Evolutionary conservation across 1,140 invertebrate genomes (phyloP).

Genomic region (Agrypnia vestita): DNA sequence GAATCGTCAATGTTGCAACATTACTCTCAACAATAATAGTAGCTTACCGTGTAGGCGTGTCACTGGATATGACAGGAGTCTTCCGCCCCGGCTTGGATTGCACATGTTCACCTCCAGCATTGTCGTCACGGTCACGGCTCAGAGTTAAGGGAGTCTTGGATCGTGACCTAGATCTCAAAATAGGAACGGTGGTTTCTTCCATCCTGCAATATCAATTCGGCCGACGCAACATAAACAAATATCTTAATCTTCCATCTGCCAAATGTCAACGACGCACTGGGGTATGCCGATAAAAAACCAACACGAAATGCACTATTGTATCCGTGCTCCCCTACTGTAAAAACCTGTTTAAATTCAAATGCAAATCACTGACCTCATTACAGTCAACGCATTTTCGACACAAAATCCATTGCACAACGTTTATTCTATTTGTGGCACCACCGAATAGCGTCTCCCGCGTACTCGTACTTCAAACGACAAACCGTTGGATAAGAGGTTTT

Average conservation of each 20-base stretch:
- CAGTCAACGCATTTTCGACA: slow-evolving; percentile 61
- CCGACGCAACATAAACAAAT: slow-evolving; percentile 58
- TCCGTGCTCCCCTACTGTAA: background rate
- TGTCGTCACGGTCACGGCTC: slow-evolving; percentile 73
- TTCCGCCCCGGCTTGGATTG: slow-evolving; percentile 69
- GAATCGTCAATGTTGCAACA: background rate
- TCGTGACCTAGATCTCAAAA: slow-evolving; percentile 74
- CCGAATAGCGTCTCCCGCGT: slow-evolving; percentile 52
- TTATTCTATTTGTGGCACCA: slow-evolving; percentile 69
- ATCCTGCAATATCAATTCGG: slow-evolving; percentile 37
- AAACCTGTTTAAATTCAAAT: slow-evolving; percentile 62
- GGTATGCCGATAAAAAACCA: slow-evolving; percentile 57
- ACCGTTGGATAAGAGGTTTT: slow-evolving; percentile 42
- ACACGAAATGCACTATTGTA: slow-evolving; percentile 24
- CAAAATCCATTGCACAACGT: slow-evolving; percentile 70
- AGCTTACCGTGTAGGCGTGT: slow-evolving; percentile 71
- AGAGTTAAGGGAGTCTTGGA: slow-evolving; percentile 77
- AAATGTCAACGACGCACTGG: slow-evolving; percentile 57
- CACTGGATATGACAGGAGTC: slow-evolving; percentile 69
- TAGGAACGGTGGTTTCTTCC: slow-evolving; percentile 49
- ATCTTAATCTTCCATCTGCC: slow-evolving; percentile 60
- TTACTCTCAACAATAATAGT: slow-evolving; percentile 36
- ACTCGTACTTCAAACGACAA: slow-evolving; percentile 28
- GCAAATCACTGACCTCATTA: slow-evolving; percentile 63
- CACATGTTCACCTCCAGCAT: slow-evolving; percentile 68